phyloP scores from a whole-genome alignment of 2,797 vertebrate genomes.

The Neosalanx taihuensis region DNA sequence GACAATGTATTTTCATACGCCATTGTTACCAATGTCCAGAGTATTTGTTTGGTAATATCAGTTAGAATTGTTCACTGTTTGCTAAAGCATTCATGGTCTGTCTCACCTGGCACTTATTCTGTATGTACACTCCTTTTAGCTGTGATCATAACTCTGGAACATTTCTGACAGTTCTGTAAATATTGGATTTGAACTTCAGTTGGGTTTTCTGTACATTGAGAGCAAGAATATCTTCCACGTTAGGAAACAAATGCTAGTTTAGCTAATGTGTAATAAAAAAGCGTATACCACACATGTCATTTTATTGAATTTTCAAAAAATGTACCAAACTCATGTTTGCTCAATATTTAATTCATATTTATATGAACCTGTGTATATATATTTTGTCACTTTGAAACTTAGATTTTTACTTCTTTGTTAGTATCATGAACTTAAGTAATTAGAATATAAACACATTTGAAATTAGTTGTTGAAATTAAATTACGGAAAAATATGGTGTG shows the following conservation, averaged over 20 bases:
- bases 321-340: conserved; percentile 44
- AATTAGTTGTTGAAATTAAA: conserved; percentile 56
- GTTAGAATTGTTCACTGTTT: background rate
- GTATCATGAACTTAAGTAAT: conserved; percentile 40
- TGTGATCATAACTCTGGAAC: conserved; percentile 37
- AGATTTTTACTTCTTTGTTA: conserved; percentile 68
- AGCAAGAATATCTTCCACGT: conserved; percentile 35
- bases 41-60: conserved; percentile 15
- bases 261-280: conserved; percentile 57
- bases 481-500: conserved; percentile 37
- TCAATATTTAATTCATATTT: conserved; percentile 67
- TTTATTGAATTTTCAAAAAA: conserved; percentile 46
- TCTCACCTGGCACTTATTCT: conserved; percentile 44
- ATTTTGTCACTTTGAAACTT: conserved; percentile 65
- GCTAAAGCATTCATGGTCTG: conserved; percentile 7
- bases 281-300: conserved; percentile 53
- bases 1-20: conserved; percentile 32
- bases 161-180: conserved; percentile 54
- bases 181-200: conserved; percentile 37
- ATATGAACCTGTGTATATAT: conserved; percentile 49
- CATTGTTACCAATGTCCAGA: conserved; percentile 33
- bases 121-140: conserved; percentile 27
- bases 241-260: conserved; percentile 44
- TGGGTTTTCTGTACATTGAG: conserved; percentile 41
- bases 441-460: conserved; percentile 53